phyloP scores from a whole-genome alignment of 2,797 vertebrate genomes.

The Acipenser oxyrinchus region DNA sequence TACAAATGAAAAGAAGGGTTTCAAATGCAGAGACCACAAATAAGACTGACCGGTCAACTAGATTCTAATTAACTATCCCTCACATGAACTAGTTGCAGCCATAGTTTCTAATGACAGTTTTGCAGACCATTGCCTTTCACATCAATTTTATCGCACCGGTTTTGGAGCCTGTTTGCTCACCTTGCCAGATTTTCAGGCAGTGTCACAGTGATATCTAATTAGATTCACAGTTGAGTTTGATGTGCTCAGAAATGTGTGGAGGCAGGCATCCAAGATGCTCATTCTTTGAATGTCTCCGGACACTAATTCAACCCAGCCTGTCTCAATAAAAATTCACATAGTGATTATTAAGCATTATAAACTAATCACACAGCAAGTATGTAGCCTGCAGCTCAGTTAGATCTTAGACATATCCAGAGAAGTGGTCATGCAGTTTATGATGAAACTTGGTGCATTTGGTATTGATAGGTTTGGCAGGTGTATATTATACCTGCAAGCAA shows the following conservation, averaged over 20 bases:
- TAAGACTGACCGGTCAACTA: neutral
- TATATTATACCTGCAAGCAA: too few relatives aligned
- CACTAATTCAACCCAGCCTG: neutral
- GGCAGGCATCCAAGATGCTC: neutral
- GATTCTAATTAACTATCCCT: neutral
- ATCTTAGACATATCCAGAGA: too few relatives aligned
- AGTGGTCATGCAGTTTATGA: too few relatives aligned
- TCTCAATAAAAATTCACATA: neutral
- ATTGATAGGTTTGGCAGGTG: too few relatives aligned
- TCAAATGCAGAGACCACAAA: neutral
- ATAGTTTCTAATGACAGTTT: too few relatives aligned
- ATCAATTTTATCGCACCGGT: neutral
- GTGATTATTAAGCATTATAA: too few relatives aligned
- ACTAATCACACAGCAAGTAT: too few relatives aligned
- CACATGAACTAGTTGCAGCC: neutral
- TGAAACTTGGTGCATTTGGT: too few relatives aligned
- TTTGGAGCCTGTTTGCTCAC: neutral
- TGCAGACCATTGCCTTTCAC: too few relatives aligned
- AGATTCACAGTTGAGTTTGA: constrained; percentile 7
- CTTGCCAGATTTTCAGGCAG: neutral
- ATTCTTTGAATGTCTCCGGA: neutral
- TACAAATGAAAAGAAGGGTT: too few relatives aligned
- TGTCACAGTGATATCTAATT: constrained; percentile 6
- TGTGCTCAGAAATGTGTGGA: neutral
- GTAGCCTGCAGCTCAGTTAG: too few relatives aligned